These are phyloP conservation scores for Fratercula arctica DNA, from an alignment of 2,797 vertebrate species.

Conservation along the genomic window DNA sequence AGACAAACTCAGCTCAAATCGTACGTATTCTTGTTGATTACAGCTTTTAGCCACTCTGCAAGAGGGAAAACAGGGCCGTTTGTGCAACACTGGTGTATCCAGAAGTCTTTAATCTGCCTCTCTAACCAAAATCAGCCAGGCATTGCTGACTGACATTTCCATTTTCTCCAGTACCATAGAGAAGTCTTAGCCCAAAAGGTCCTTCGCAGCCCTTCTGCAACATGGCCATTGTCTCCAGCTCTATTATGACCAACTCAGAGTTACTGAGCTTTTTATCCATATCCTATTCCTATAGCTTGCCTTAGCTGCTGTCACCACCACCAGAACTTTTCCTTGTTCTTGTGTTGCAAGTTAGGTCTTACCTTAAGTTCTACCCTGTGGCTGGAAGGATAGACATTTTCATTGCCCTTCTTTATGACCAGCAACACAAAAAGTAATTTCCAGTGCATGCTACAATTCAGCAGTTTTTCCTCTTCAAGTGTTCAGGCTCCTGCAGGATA, in stretches of 20 bases:
- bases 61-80: background rate
- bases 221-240: background rate
- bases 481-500: background rate
- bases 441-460: background rate
- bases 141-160: background rate
- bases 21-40: slow-evolving; percentile 79
- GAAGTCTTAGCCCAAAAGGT: background rate
- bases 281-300: background rate
- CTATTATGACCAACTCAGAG: background rate
- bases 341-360: background rate
- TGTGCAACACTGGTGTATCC: background rate
- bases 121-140: background rate
- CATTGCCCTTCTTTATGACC: background rate
- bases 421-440: background rate
- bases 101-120: background rate
- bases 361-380: background rate
- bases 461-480: background rate
- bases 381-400: background rate
- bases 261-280: background rate
- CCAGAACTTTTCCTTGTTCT: background rate
- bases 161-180: background rate
- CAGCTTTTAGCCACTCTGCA: background rate
- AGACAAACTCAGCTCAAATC: slow-evolving; percentile 90
- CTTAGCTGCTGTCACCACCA: background rate
- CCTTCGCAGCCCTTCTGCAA: background rate